Base-by-base conservation (phyloP, 2,113 vertebrate species). In the Thermophis baileyi region DNA sequence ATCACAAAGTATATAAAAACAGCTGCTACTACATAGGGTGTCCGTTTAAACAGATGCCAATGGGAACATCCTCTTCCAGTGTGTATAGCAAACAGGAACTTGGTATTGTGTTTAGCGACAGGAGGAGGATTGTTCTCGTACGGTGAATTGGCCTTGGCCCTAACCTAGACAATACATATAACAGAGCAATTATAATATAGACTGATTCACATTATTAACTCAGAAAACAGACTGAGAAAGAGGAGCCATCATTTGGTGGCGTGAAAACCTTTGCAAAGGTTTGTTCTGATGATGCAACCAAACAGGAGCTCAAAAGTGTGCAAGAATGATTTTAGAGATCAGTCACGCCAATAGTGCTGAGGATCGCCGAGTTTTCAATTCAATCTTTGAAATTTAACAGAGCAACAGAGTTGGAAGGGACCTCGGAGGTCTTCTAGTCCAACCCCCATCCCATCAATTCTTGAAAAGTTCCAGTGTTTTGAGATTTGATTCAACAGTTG, bases 1-100 rank as follows among this genome's bases (percentile, higher is more conserved):
- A 96, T 46, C 91, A 96, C 97, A 98, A 98, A 93, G 97, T 97
- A 95, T 55, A 94, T 90, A 60, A 63, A 63, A 92, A 53, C 92
- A 90, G 94, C 91, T 49, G 85, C 91, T 94, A 90, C 87, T 94
- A 95, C 93, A 97, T 81, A 96, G 96, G 96, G 96, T 97, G 54
- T 93, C 14, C 94, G 93, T 95, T 94, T 93, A 93, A 22, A 94
- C 49, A 91, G 93, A 91, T 74, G 25, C 96, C 96, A 81, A 94
- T 96, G 96, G 51, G 96, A 97, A 91, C 53, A 25, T 94, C 95
- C 89, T 86, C 95, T 91, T 93, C 18, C 18, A 81, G 93, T 91
- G 97, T 97, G 94, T 89, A 90, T 0, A 96, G 94, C 93, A 60
- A 90, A 10, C 27, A 6, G 55, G 69, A 91, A 63, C 6, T 54